These are phyloP conservation scores for Diadema setosum DNA, from an alignment of 35 echinoderm and acorn worm species.

Conservation along the genomic window DNA sequence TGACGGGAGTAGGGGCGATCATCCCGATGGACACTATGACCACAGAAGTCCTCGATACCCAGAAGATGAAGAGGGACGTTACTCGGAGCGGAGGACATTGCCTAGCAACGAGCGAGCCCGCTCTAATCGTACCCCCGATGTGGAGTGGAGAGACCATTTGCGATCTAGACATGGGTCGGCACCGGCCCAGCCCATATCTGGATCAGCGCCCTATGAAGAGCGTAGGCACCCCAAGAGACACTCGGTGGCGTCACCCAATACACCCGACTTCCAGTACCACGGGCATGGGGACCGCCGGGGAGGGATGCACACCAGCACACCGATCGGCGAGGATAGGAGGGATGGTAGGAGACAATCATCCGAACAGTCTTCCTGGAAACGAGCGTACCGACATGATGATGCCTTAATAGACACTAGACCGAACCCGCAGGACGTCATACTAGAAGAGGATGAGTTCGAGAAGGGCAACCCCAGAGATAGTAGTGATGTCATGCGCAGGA, in stretches of 20 bases:
- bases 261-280: background rate
- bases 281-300: background rate
- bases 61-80: background rate
- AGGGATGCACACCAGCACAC: background rate
- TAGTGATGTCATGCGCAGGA: background rate
- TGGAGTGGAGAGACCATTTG: no score
- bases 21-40: background rate
- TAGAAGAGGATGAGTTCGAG: background rate
- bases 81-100: background rate
- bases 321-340: background rate
- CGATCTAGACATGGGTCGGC: background rate
- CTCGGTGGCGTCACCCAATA: background rate
- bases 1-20: background rate
- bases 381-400: background rate
- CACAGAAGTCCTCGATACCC: background rate
- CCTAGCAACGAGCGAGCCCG: background rate
- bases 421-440: background rate
- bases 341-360: background rate
- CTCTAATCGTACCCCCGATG: no score
- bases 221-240: background rate
- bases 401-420: constrained; percentile 18
- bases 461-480: background rate
- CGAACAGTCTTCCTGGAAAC: background rate
- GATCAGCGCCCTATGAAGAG: background rate
- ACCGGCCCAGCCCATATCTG: background rate